A percentile compares a stretch with the other conserved stretches of the same genome.
phyloP scores from a whole-genome alignment of 2,888 invertebrate genomes.

The Pimpla rufipes region DNA sequence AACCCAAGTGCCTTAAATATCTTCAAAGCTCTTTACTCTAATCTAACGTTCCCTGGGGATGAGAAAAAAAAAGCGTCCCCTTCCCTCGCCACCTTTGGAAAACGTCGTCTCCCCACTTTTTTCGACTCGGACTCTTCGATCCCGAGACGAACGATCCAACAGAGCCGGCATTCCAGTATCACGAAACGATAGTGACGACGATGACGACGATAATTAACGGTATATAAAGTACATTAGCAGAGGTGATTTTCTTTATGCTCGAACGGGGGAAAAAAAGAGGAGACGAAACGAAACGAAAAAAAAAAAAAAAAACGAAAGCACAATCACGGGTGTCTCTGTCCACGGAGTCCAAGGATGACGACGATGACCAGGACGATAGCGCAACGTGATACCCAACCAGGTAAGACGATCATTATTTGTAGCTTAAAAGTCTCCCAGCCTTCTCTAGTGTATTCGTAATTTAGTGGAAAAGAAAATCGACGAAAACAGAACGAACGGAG shows the following conservation, averaged over 20 bases:
- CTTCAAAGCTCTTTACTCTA: slow-evolving; percentile 39
- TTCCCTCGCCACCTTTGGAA: background rate
- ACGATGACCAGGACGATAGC: slow-evolving; percentile 28
- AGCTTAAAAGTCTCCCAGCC: slow-evolving; percentile 37
- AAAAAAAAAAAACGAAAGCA: slow-evolving; percentile 34
- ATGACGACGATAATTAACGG: slow-evolving; percentile 54
- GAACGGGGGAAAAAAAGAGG: slow-evolving; percentile 20
- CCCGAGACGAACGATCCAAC: slow-evolving; percentile 29
- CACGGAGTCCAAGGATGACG: slow-evolving; percentile 42
- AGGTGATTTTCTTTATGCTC: slow-evolving; percentile 57
- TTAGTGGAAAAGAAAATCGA: slow-evolving; percentile 33
- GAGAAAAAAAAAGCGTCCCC: slow-evolving; percentile 47
- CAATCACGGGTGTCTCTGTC: slow-evolving; percentile 29
- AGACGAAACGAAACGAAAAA: too few species aligned
- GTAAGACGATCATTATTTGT: slow-evolving; percentile 54
- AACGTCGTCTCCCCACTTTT: slow-evolving; percentile 14
- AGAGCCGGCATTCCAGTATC: slow-evolving; percentile 45
- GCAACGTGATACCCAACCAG: slow-evolving; percentile 49
- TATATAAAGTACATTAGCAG: slow-evolving; percentile 53
- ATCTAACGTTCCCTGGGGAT: slow-evolving; percentile 45
- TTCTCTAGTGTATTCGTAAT: slow-evolving; percentile 49
- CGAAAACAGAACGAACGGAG: background rate
- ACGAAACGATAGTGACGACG: slow-evolving; percentile 20
- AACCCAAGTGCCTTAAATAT: slow-evolving; percentile 80
- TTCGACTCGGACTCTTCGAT: slow-evolving; percentile 28